phyloP scores from a whole-genome alignment of 2,888 invertebrate species.

The Agonopterix heracliana region DNA sequence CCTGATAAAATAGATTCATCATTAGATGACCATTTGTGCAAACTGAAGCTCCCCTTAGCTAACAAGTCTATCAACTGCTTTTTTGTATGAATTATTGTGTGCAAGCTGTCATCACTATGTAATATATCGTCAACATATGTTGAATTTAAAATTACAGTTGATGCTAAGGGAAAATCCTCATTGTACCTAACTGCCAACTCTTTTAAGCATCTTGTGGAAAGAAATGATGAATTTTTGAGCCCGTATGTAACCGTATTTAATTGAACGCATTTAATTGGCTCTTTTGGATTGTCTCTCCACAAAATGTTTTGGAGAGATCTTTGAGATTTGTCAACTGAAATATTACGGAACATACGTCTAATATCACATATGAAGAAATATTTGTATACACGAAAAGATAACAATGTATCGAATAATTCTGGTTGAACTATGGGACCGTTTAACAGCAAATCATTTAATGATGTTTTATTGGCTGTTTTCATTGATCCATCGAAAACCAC shows the following conservation, averaged over 20 bases:
- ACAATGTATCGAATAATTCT: conserved; percentile 17
- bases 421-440: conserved; percentile 14
- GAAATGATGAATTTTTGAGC: conserved; percentile 9
- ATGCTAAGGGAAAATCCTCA: conserved; percentile 9
- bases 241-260: too few species aligned
- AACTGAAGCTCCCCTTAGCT: not conserved
- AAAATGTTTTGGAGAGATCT: conserved; percentile 10
- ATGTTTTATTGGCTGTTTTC: not conserved
- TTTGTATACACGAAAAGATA: conserved; percentile 17
- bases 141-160: conserved; percentile 5
- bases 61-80: not conserved
- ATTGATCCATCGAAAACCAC: not conserved
- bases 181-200: conserved; percentile 8
- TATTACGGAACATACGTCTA: conserved; percentile 16
- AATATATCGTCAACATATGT: conserved; percentile 4
- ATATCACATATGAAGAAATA: conserved; percentile 16
- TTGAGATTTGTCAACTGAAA: conserved; percentile 1
- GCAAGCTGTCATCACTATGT: not conserved
- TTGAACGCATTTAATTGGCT: too few species aligned
- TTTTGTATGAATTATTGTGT: not conserved
- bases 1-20: not conserved
- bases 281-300: conserved; percentile 7
- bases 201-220: conserved; percentile 8
- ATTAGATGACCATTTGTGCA: not conserved
- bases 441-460: conserved; percentile 6